Percentiles rank a stretch among this genome's conserved stretches.
phyloP scores from a whole-genome alignment of 2,888 invertebrate genomes.

The Zygaena filipendulae region DNA sequence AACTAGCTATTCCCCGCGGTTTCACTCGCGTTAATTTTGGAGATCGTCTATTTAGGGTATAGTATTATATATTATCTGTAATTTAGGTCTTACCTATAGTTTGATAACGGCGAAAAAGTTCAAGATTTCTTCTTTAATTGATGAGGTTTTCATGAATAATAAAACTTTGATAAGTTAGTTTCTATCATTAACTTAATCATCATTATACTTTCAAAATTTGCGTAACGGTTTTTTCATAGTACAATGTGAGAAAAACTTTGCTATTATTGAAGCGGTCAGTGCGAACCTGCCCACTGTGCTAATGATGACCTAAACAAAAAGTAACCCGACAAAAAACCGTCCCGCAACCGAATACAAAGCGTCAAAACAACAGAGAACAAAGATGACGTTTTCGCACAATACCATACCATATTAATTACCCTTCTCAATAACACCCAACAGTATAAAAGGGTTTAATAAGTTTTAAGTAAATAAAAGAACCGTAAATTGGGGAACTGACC shows the following conservation, averaged over 20 bases:
- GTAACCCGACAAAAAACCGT: conserved; percentile 30
- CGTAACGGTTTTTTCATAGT: conserved; percentile 33
- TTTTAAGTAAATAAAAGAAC: conserved; percentile 58
- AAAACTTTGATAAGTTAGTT: too few species aligned
- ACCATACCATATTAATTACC: conserved; percentile 60
- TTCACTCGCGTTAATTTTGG: too few species aligned
- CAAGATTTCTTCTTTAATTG: too few species aligned
- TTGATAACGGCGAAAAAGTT: too few species aligned
- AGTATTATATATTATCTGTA: too few species aligned
- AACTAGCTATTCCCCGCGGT: too few species aligned
- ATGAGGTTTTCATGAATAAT: too few species aligned
- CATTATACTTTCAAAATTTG: too few species aligned
- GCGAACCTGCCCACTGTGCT: conserved; percentile 54
- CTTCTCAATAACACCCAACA: conserved; percentile 41
- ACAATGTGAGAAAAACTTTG: conserved; percentile 50
- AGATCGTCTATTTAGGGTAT: too few species aligned
- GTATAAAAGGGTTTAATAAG: conserved; percentile 61
- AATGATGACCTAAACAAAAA: conserved; percentile 57
- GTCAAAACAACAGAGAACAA: conserved; percentile 46
- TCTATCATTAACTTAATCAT: too few species aligned
- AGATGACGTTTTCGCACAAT: conserved; percentile 52
- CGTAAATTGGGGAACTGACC: conserved; percentile 46
- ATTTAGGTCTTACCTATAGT: too few species aligned
- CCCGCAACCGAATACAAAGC: conserved; percentile 37
- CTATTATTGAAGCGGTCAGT: conserved; percentile 37